Percentiles rank a stretch among this genome's conserved stretches.
These are phyloP conservation scores for Panulirus ornatus DNA, from an alignment of 1,140 invertebrate species.

Conservation along the genomic window DNA sequence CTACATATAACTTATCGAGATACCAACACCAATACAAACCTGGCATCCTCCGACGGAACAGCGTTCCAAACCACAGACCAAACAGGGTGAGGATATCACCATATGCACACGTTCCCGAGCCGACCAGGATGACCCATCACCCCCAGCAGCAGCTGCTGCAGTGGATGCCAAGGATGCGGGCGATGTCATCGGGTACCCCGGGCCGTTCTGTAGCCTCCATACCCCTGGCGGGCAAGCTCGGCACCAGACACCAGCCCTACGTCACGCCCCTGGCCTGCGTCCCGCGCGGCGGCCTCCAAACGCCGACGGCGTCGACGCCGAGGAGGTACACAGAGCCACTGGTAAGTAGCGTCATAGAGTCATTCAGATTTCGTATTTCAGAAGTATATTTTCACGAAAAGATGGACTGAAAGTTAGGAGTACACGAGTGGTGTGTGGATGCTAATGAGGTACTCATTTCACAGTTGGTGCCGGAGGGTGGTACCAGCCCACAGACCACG, in stretches of 20 bases:
- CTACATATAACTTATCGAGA: background rate
- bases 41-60: background rate
- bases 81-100: background rate
- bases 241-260: constrained; percentile 22
- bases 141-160: background rate
- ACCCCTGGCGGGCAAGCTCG: background rate
- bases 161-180: background rate
- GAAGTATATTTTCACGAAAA: too few species aligned
- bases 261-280: constrained; percentile 5
- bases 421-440: too few species aligned
- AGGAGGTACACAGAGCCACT: background rate
- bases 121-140: background rate
- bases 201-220: background rate
- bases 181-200: background rate
- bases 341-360: too few species aligned
- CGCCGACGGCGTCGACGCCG: background rate
- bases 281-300: background rate
- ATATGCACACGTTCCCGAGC: background rate
- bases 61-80: background rate
- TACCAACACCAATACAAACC: too few species aligned
- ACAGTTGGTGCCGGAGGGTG: background rate
- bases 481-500: background rate
- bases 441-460: too few species aligned
- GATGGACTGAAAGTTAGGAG: too few species aligned
- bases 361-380: too few species aligned